Evolutionary conservation across 2,113 vertebrate species (phyloP).

Genomic region (Neolamprologus toae): DNA sequence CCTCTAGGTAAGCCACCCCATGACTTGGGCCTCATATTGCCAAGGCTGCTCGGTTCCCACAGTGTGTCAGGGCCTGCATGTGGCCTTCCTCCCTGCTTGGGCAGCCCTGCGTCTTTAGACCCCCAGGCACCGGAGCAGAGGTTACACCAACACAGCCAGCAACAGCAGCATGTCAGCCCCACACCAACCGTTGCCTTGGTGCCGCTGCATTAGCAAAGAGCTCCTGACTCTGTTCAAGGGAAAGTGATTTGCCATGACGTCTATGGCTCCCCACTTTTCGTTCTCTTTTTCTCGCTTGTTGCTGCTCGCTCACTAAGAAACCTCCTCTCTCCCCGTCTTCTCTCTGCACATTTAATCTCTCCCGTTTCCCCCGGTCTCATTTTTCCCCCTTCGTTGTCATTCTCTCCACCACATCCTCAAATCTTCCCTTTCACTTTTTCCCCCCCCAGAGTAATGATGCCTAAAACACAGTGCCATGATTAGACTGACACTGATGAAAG

Average conservation of each 20-base stretch:
- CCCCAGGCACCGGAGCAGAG: conserved; percentile 67
- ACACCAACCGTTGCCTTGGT: conserved; percentile 73
- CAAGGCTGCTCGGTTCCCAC: conserved; percentile 60
- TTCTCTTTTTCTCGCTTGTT: conserved; percentile 22
- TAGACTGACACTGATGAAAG: conserved; percentile 49
- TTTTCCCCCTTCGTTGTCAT: conserved; percentile 54
- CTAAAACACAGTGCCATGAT: conserved; percentile 47
- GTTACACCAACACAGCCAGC: conserved; percentile 73
- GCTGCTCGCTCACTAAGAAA: not conserved
- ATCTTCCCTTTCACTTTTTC: conserved; percentile 3
- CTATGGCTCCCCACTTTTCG: conserved; percentile 12
- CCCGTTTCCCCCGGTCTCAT: conserved; percentile 24
- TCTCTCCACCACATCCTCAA: conserved; percentile 47
- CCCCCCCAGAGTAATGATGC: conserved; percentile 18
- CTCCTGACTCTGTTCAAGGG: conserved; percentile 43
- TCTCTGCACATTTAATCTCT: conserved; percentile 43
- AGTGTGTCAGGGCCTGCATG: conserved; percentile 43
- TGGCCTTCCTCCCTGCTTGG: conserved; percentile 47
- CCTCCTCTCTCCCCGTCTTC: not conserved
- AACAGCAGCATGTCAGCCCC: conserved; percentile 70
- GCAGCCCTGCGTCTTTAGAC: conserved; percentile 54
- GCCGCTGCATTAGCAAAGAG: conserved; percentile 51
- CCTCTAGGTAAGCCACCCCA: conserved; percentile 57
- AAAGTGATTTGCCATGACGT: conserved; percentile 62
- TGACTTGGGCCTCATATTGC: conserved; percentile 59